Base-by-base conservation (phyloP, 2,888 invertebrate species). In the Nymphalis urticae region DNA sequence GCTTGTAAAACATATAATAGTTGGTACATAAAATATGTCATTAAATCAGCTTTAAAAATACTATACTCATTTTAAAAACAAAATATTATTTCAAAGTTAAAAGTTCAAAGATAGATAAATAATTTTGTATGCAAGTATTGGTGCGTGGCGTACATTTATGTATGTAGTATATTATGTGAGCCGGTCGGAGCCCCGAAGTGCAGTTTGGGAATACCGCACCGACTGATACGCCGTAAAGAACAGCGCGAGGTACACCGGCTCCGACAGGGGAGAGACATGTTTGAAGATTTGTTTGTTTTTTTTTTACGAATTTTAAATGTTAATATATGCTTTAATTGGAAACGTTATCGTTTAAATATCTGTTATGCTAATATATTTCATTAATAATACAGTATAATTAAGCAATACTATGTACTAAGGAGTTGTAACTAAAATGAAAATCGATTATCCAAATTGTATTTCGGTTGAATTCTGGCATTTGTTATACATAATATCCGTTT, bases 121-220 rank as follows among this genome's bases (percentile, higher is more conserved):
- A 66, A 72, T 73, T 74, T 66, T 54, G 65, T 73, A 67, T 72
- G 70, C 63, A 69, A 75, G 69, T 70, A 68, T 69, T 62, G 54
- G 69, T 75, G 70, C 66, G 69, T 73, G 65, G 61, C 56, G 68
- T 68, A 70, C 69, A 73, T 68, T 69, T 71, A 71, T 73, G 68
- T 72, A 68, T 72, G 62, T 76, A 75, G 76, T 80, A 80, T 81
- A 79, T 79, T 83, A 81, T 83, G 81, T 80, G 82, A 82, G 80
- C 76, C 77, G 82, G 83, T 78, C 82, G 84, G 83, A 85, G 80
- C 89, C 82, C 89, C 90, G 85, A 92, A 92, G 92, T 92, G 92
- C 91, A 91, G 90, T 92, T 92, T 87, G 92, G 92, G 92, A 92
- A 92, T 92, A 92, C 91, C 87, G 89, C 88, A 90, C 87, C 89